Base-by-base conservation (phyloP, 2,113 vertebrate species). In the Pluvianellus socialis region DNA sequence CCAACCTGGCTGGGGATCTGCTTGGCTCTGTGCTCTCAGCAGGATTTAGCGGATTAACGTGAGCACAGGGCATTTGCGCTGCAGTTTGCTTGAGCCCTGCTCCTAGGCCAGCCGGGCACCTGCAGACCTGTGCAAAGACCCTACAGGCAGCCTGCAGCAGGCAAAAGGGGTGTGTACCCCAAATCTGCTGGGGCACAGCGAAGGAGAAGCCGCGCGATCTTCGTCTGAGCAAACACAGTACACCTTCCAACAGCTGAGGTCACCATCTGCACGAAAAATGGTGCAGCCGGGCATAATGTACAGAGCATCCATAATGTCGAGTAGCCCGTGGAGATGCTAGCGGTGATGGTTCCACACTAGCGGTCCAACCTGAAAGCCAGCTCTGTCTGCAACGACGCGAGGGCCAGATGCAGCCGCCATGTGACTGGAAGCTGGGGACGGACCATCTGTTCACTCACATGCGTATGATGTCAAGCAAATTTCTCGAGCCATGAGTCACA, bases 391-490 rank as follows among this genome's bases (percentile, higher is more conserved):
- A 66, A 14, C 4, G 66, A 59, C 22, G 35, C 33, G 4, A 12
- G 79, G 52, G 58, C 56, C 96, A 95, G 89, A 79, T 95, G 87
- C 80, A 95, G 75, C 82, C 47, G 72, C 53, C 85, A 20, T 2
- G 30, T 86, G 82, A 90, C 79, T 93, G 82, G 90, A 74, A 77
- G 59, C 79, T 89, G 76, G 68, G 86, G 55, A n/a, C 17, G 32
- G n/a, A 55, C 93, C 95, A 94, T 97, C 94, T 92, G 95, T n/a
- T 91, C 86, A 8, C 16, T 70, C 82, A 45, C 55, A 32, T 27
- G 55, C 19, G 2, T 5, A 1, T 11, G 56, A 90, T 82, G 50
- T 58, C 91, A 92, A 88, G 67, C 33, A 94, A 83, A 76, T 53
- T 83, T 58, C 88, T 58, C 88, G 77, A 88, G 32, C 20, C 28